Conservation (phyloP, 2,113 vertebrate genomes). For the Podarcis raffonei region DNA sequence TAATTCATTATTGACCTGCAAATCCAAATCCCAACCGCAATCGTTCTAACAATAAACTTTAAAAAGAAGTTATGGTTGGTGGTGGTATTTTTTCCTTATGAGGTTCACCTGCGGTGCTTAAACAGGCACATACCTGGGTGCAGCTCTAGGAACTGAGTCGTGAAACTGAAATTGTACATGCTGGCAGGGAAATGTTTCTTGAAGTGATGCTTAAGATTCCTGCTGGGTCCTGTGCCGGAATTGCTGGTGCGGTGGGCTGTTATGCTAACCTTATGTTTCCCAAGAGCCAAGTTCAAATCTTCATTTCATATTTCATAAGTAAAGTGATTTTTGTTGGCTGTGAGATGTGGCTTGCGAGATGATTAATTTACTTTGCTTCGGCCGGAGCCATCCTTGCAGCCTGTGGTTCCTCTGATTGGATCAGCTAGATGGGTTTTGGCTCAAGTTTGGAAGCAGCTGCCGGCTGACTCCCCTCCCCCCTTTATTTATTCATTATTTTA, state of each 20-base stretch:
- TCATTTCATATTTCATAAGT: fast-evolving
- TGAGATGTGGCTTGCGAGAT: not conserved
- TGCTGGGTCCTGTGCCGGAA: not conserved
- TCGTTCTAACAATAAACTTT: not conserved
- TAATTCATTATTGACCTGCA: not conserved
- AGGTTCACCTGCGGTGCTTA: not conserved
- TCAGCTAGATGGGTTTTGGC: constrained; percentile 2
- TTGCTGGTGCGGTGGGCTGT: not conserved
- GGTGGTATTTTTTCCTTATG: no score
- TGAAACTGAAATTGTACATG: not conserved
- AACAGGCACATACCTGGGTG: not conserved
- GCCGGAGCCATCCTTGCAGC: not conserved
- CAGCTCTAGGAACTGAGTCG: not conserved
- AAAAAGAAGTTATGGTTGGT: no score
- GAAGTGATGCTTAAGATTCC: not conserved
- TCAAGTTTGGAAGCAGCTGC: not conserved
- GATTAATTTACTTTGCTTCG: constrained; percentile 22
- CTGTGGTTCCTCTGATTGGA: not conserved
- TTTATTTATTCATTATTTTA: not conserved
- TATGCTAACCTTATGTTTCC: not conserved
- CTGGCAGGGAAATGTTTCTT: not conserved
- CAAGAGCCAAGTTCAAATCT: not conserved
- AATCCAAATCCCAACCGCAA: not conserved
- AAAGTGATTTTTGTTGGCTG: not conserved
- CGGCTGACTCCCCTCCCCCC: not conserved